Conservation (phyloP, 2,888 invertebrate genomes). For the Sphaeridia pumilis region DNA sequence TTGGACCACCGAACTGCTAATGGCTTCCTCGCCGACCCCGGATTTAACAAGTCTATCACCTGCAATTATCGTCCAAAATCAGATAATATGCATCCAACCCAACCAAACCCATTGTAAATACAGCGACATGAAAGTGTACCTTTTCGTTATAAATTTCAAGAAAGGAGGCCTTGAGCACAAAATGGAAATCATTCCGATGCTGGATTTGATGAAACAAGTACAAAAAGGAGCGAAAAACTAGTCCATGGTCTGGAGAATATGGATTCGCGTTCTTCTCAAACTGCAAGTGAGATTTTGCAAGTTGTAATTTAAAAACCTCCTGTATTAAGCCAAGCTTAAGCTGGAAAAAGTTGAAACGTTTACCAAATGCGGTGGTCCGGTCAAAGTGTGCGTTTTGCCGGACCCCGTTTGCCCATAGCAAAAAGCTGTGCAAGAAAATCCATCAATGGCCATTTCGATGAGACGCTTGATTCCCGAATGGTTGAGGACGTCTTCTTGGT, state of each 20-base stretch:
- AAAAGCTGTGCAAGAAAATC: conserved; percentile 85
- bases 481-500: conserved; percentile 70
- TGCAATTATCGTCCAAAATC: conserved; percentile 39
- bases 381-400: conserved; percentile 90
- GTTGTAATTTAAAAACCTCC: not conserved
- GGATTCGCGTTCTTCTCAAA: conserved; percentile 52
- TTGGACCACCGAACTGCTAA: conserved; percentile 88
- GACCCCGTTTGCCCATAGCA: conserved; percentile 96
- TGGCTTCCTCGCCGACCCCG: conserved; percentile 66
- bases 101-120: not conserved
- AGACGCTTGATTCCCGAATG: conserved; percentile 81
- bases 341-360: conserved; percentile 38
- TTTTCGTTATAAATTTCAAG: conserved; percentile 95
- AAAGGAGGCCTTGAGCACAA: conserved; percentile 81
- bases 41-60: conserved; percentile 89
- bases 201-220: conserved; percentile 75
- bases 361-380: conserved; percentile 78
- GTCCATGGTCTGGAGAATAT: conserved; percentile 64
- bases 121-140: conserved; percentile 46
- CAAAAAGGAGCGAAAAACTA: conserved; percentile 80
- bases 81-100: not conserved
- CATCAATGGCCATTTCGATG: conserved; percentile 87
- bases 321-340: no score
- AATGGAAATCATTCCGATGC: conserved; percentile 62
- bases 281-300: conserved; percentile 40